Evolutionary conservation across 1,140 invertebrate species (phyloP).

Genomic region (Papilio glaucus): DNA sequence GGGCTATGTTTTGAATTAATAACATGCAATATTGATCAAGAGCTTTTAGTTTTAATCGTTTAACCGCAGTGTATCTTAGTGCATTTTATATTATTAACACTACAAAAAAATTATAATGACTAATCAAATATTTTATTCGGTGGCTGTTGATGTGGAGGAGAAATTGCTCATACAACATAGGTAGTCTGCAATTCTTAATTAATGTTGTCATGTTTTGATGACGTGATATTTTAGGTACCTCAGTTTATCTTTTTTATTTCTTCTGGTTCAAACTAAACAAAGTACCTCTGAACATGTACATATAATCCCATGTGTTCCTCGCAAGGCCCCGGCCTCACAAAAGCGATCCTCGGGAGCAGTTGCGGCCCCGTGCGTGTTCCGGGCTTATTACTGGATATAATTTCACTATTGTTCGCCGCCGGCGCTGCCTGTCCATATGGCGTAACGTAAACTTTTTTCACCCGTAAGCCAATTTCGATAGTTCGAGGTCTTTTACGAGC

Average conservation of each 20-base stretch:
- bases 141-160: too few species aligned
- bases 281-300: slow-evolving; percentile 31
- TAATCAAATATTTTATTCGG: too few species aligned
- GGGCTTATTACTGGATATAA: slow-evolving; percentile 79
- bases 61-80: too few species aligned
- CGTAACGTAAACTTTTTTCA: slow-evolving; percentile 74
- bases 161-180: too few species aligned
- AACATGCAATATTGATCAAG: too few species aligned
- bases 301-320: slow-evolving; percentile 26
- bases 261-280: background rate
- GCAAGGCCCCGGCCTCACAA: slow-evolving; percentile 43
- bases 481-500: slow-evolving; percentile 56
- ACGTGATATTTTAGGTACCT: background rate
- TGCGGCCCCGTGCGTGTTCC: slow-evolving; percentile 71
- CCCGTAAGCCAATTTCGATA: slow-evolving; percentile 70
- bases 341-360: slow-evolving; percentile 67
- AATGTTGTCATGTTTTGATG: too few species aligned
- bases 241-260: background rate
- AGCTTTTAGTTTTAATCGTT: too few species aligned
- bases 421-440: slow-evolving; percentile 75
- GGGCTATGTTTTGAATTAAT: too few species aligned
- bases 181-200: too few species aligned
- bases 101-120: too few species aligned
- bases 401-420: slow-evolving; percentile 78
- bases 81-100: too few species aligned